A percentile compares a stretch with the other conserved stretches of the same genome.
phyloP scores from a whole-genome alignment of 1,140 invertebrate genomes.

The Zaprionus gabonicus region DNA sequence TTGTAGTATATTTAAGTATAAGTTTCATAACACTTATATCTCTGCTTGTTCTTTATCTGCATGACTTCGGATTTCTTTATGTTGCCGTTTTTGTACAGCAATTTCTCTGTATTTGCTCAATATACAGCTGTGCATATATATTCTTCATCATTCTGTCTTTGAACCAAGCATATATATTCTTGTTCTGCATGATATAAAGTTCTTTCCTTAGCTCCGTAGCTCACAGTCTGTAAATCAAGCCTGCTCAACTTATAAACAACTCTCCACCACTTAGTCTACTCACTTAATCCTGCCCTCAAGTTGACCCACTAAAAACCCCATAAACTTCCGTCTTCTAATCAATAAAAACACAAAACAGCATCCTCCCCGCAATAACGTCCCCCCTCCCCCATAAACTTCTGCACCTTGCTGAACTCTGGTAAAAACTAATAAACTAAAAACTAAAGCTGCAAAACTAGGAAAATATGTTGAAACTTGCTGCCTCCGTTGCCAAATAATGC shows the following conservation, averaged over 20 bases:
- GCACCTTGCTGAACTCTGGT: background rate
- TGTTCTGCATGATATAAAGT: background rate
- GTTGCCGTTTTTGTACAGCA: no score
- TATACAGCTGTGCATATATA: no score
- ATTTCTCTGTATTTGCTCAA: no score
- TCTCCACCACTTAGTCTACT: background rate
- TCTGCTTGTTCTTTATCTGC: background rate
- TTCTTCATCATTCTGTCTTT: no score
- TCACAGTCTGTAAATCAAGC: background rate
- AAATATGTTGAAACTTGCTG: conserved; percentile 1
- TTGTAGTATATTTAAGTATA: no score
- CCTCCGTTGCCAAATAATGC: background rate
- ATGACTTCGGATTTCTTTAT: background rate
- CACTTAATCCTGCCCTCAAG: background rate
- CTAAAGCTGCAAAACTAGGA: background rate
- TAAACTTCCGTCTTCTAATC: background rate
- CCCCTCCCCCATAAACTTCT: background rate
- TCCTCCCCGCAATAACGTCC: background rate
- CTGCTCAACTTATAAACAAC: background rate
- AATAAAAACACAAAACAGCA: background rate
- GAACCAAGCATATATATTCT: no score
- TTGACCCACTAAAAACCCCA: background rate
- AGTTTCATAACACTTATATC: background rate
- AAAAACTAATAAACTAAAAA: conserved; percentile 9
- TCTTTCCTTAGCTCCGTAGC: background rate